A percentile compares a stretch with the other conserved stretches of the same genome.
These are phyloP conservation scores for Nasonia vitripennis DNA, from an alignment of 1,140 invertebrate genomes.

Conservation along the genomic window DNA sequence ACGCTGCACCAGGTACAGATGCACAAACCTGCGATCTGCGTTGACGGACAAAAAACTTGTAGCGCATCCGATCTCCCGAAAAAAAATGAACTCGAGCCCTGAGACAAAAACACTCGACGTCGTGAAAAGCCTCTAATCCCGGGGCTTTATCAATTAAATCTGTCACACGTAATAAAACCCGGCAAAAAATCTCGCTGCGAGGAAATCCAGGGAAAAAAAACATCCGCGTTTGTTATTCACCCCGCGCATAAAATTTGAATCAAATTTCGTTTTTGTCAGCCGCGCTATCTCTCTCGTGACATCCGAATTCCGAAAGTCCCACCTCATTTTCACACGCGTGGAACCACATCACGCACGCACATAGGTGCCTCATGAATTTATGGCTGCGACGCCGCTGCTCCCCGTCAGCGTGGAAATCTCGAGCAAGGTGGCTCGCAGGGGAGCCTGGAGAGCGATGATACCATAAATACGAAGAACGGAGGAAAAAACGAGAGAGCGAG, in stretches of 20 bases:
- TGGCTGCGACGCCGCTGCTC: conserved; percentile 31
- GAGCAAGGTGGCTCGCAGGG: conserved; percentile 50
- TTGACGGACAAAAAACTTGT: background rate
- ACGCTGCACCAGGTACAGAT: background rate
- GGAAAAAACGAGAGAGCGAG: conserved; percentile 29
- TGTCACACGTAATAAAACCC: background rate
- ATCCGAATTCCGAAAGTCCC: conserved; percentile 36
- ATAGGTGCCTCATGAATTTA: conserved; percentile 56
- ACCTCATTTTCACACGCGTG: conserved; percentile 55
- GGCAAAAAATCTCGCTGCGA: background rate
- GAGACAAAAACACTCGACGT: background rate
- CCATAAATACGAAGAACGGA: conserved; percentile 57
- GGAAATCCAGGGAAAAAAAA: conserved; percentile 17
- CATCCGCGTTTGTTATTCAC: conserved; percentile 47
- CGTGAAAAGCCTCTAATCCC: background rate
- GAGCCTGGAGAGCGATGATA: conserved; percentile 56
- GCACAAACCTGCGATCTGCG: background rate
- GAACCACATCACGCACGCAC: background rate
- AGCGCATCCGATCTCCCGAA: background rate
- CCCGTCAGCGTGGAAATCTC: conserved; percentile 42
- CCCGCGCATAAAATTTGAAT: conserved; percentile 50
- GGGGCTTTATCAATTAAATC: conserved; percentile 37
- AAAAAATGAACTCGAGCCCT: background rate
- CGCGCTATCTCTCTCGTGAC: conserved; percentile 26
- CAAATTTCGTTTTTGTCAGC: conserved; percentile 33